phyloP scores from a whole-genome alignment of 2,113 vertebrate genomes.

The Puntigrus tetrazona region DNA sequence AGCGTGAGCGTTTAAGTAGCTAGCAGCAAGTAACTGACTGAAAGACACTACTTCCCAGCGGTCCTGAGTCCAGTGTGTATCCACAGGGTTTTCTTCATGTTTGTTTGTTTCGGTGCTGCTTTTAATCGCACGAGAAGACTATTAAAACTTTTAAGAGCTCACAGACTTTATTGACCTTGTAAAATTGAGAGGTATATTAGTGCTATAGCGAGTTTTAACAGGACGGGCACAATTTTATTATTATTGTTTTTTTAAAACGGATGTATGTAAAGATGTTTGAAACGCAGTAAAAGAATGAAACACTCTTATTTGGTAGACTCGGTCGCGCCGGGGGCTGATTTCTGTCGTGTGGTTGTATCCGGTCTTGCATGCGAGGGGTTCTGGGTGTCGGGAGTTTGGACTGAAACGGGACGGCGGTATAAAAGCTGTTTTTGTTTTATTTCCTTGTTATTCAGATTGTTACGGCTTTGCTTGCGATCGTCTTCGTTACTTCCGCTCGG shows the following conservation, averaged over 20 bases:
- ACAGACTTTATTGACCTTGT: constrained; percentile 18
- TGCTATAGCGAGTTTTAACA: constrained; percentile 30
- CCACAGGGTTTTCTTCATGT: constrained; percentile 47
- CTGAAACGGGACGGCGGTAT: constrained; percentile 24
- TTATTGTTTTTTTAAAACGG: neutral
- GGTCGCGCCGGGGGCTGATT: neutral
- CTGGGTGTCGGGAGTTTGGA: constrained; percentile 30
- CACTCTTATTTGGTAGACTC: constrained; percentile 10
- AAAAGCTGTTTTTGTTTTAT: neutral
- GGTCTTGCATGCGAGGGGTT: constrained; percentile 48
- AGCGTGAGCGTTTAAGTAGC: neutral
- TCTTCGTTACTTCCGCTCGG: neutral
- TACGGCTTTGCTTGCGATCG: constrained; percentile 53
- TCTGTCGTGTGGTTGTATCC: constrained; percentile 13
- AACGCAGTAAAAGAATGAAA: constrained; percentile 23
- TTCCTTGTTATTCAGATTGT: constrained; percentile 15
- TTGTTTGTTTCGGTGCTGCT: constrained; percentile 1
- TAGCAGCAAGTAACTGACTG: neutral
- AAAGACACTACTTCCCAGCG: constrained; percentile 37
- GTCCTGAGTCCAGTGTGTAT: constrained; percentile 33
- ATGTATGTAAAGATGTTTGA: constrained; percentile 20
- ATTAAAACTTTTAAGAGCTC: neutral
- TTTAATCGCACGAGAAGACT: neutral
- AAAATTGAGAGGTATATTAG: constrained; percentile 27
- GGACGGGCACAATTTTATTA: constrained; percentile 33